Evolutionary conservation across 2,888 invertebrate genomes (phyloP), one percentile per base, ranked within the genome.

Genomic region (Epinotia bilunana): DNA sequence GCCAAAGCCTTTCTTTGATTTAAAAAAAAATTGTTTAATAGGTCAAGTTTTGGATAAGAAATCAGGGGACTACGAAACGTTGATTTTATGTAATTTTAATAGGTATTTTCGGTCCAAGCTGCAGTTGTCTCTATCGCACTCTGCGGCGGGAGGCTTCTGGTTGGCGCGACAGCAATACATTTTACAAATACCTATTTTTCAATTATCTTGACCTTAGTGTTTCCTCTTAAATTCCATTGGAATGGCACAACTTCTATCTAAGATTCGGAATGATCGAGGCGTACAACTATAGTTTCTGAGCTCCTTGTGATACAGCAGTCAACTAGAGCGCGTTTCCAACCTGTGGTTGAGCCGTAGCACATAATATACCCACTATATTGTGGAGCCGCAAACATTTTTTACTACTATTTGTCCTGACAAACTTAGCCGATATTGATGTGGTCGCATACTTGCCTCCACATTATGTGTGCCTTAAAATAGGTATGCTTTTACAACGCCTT

Each of bases 281-380:
- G 4, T n/a, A n/a, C 5, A 6, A n/a, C 3, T 13, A 11, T 49
- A 49, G 49, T 53, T 53, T n/a, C 49, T 6, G 6, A 6, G 49
- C 4, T 53, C 49, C 49, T 53, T 2, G n/a, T 6, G 49, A 53
- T 6, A 53, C 49, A 79, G 82, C 81, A 81, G 79, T 79, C 78
- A 81, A 9, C 9, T 23, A 23, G 64, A 13, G 12, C 7, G n/a
- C 39, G n/a, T 43, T 13, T 63, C 6, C 49, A n/a, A 53, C 49
- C 28, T 64, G 46, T 63, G 23, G 46, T 49, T 64, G 49, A 49
- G 64, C 49, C 9, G 28, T 63, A 23, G 49, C 18, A 28, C 9
- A 49, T 63, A 23, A 64, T 13, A 63, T 23, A 9, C 23, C 7
- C 16, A 64, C 23, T 64, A 64, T 64, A 49, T 64, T 64, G 64